A percentile compares a stretch with the other conserved stretches of the same genome.
These are phyloP conservation scores for Cheilosia vulpina DNA, from an alignment of 2,888 invertebrate genomes.

Conservation along the genomic window DNA sequence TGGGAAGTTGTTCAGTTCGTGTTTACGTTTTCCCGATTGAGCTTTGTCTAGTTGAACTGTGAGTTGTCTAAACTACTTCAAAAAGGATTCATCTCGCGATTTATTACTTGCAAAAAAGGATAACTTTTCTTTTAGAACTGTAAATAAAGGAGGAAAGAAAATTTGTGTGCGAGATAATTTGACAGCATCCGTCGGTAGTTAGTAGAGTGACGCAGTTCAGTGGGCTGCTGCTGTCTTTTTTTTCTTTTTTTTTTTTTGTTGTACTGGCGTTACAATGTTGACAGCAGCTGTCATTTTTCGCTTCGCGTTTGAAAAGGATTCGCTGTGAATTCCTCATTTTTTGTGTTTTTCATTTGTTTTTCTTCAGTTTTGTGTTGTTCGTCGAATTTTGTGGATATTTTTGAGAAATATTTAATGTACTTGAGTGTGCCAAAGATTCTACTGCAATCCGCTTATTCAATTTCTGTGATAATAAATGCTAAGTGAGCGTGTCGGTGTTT, in stretches of 20 bases:
- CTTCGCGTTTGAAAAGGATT: conserved; percentile 71
- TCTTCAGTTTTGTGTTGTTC: conserved; percentile 45
- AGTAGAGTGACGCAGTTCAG: conserved; percentile 65
- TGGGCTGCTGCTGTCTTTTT: conserved; percentile 52
- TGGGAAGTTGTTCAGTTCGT: conserved; percentile 78
- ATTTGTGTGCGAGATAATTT: conserved; percentile 13
- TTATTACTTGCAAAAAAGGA: conserved; percentile 26
- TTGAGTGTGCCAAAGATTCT: conserved; percentile 66
- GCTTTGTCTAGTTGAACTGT: conserved; percentile 41
- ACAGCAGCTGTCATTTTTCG: conserved; percentile 78
- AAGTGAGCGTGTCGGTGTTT: conserved; percentile 53
- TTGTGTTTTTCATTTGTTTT: conserved; percentile 62
- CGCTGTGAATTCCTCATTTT: conserved; percentile 45
- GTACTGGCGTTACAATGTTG: conserved; percentile 75
- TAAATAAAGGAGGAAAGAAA: conserved; percentile 16
- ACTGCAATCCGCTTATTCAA: conserved; percentile 33
- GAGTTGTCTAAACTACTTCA: conserved; percentile 1
- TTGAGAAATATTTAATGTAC: conserved; percentile 33
- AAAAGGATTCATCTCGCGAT: conserved; percentile 23
- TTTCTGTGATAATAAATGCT: conserved; percentile 73
- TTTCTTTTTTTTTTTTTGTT: conserved; percentile 51
- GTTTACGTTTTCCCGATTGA: conserved; percentile 78
- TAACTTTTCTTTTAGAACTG: neutral
- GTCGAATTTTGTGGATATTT: conserved; percentile 23
- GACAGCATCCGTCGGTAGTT: conserved; percentile 41